A percentile compares a stretch with the other conserved stretches of the same genome.
Conservation (phyloP, 2,113 vertebrate genomes). For the Drymodes brunneopygia region DNA sequence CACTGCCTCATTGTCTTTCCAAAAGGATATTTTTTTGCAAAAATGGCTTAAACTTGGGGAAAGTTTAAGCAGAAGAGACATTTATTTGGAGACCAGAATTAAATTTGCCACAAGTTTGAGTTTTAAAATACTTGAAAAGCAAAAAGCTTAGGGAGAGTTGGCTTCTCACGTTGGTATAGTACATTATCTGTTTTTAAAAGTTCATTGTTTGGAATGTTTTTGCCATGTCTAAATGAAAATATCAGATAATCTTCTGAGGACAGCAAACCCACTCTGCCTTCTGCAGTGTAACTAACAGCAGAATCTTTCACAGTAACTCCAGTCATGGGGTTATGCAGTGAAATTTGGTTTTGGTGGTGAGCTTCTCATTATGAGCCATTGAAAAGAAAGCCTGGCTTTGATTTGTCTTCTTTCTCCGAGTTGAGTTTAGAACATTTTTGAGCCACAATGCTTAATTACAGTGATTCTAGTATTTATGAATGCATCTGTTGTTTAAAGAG, state of each 20-base stretch:
- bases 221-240: neutral
- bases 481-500: neutral
- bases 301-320: neutral
- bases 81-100: neutral
- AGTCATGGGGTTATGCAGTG: neutral
- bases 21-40: neutral
- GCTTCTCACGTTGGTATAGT: neutral
- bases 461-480: neutral
- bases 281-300: neutral
- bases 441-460: neutral
- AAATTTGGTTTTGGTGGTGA: neutral
- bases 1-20: neutral
- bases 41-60: neutral
- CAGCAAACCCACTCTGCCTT: neutral
- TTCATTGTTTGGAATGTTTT: neutral
- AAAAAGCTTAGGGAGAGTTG: neutral
- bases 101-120: neutral
- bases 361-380: neutral
- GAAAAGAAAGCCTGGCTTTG: neutral
- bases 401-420: neutral
- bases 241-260: neutral
- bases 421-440: neutral
- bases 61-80: neutral
- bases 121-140: neutral
- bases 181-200: neutral